These are phyloP conservation scores for Hydrochoerus hydrochaeris DNA, from an alignment of 2,113 vertebrate genomes.

Conservation along the genomic window DNA sequence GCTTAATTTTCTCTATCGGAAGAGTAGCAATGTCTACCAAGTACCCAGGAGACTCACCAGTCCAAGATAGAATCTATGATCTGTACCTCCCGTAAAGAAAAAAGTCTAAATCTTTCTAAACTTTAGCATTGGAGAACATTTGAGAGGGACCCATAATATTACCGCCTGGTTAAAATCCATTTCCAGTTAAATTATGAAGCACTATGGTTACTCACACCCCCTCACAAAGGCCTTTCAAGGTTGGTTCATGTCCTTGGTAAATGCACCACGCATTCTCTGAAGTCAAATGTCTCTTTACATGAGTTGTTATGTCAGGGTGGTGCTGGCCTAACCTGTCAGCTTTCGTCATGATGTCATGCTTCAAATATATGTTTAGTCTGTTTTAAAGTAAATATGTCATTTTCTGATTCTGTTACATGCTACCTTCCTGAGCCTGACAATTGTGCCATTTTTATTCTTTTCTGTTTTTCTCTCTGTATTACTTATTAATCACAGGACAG, in stretches of 20 bases:
- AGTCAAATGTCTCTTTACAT: slow-evolving; percentile 47
- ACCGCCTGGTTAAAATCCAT: slow-evolving; percentile 59
- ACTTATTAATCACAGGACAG: background rate
- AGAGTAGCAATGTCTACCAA: slow-evolving; percentile 46
- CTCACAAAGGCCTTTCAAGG: slow-evolving; percentile 9
- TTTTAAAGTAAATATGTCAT: slow-evolving; percentile 56
- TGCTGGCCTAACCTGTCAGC: background rate
- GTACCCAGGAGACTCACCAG: slow-evolving; percentile 18
- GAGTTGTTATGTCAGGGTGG: slow-evolving; percentile 15
- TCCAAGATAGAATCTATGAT: slow-evolving; percentile 58
- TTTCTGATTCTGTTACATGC: slow-evolving; percentile 33
- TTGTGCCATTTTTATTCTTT: background rate
- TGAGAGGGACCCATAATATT: slow-evolving; percentile 63
- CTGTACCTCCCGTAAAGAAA: slow-evolving; percentile 59
- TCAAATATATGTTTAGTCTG: slow-evolving; percentile 65
- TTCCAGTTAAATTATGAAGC: slow-evolving; percentile 72
- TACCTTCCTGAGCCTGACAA: slow-evolving; percentile 44
- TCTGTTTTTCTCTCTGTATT: background rate
- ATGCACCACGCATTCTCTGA: background rate
- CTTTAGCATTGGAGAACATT: slow-evolving; percentile 24
- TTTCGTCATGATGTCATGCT: slow-evolving; percentile 66
- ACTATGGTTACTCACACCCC: slow-evolving; percentile 10
- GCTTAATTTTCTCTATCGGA: slow-evolving; percentile 70
- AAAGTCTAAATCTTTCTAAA: slow-evolving; percentile 70
- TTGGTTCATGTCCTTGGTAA: slow-evolving; percentile 50